phyloP scores from a whole-genome alignment of 2,888 invertebrate species.

The Pristionchus mayeri region DNA sequence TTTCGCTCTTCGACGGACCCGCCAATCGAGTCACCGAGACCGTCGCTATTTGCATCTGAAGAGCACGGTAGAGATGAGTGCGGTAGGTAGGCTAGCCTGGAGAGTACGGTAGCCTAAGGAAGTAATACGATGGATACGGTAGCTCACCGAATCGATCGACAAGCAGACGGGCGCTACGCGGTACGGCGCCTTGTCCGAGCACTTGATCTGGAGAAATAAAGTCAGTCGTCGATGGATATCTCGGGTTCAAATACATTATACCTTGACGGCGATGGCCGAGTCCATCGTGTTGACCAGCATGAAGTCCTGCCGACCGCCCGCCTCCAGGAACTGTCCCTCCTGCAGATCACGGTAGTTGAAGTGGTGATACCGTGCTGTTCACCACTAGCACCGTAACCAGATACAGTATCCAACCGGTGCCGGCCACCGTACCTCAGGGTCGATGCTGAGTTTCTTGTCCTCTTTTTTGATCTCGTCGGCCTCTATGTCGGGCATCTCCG shows the following conservation, averaged over 20 bases:
- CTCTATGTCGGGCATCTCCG: too few relatives aligned
- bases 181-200: slow-evolving; percentile 25
- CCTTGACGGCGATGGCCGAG: not conserved
- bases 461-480: slow-evolving; percentile 3
- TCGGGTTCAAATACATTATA: too few relatives aligned
- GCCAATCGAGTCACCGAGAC: slow-evolving; percentile 10
- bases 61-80: too few relatives aligned
- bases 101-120: too few relatives aligned
- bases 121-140: too few relatives aligned
- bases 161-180: not conserved
- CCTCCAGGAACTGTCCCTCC: slow-evolving; percentile 39
- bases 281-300: slow-evolving; percentile 40
- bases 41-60: slow-evolving; percentile 10
- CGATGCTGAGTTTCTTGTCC: slow-evolving; percentile 26
- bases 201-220: slow-evolving; percentile 38
- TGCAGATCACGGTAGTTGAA: too few relatives aligned
- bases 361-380: too few relatives aligned
- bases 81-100: too few relatives aligned
- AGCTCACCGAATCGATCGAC: not conserved
- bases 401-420: not conserved
- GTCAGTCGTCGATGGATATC: too few relatives aligned
- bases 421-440: slow-evolving; percentile 6
- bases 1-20: slow-evolving; percentile 35
- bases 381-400: too few relatives aligned
- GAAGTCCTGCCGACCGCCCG: slow-evolving; percentile 1